These are phyloP conservation scores for Tragelaphus scriptus DNA, from an alignment of 2,113 vertebrate genomes.

Conservation along the genomic window DNA sequence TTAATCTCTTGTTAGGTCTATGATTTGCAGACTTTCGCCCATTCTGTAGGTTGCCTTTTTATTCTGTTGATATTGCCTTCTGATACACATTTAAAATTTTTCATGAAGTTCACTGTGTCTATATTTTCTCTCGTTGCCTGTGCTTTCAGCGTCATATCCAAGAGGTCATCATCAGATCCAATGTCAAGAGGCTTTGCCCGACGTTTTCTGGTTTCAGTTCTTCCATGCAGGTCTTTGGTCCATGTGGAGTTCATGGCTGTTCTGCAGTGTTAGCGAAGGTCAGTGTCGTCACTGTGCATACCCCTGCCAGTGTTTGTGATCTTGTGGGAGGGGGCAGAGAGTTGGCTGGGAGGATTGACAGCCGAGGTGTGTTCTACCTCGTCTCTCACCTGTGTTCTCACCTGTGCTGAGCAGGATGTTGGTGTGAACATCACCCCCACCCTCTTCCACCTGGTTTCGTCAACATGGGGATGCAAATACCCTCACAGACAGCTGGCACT, in stretches of 20 bases:
- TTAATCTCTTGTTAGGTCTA: background rate
- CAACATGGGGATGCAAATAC: fast-evolving
- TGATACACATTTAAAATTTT: background rate
- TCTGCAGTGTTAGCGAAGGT: background rate
- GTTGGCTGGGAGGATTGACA: fast-evolving
- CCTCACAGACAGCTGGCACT: background rate
- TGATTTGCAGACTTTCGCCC: background rate
- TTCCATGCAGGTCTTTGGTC: background rate
- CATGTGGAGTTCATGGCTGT: background rate
- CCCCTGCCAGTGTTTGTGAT: fast-evolving
- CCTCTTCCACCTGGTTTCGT: background rate
- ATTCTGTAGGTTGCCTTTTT: background rate
- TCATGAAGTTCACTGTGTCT: background rate
- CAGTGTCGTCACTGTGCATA: background rate
- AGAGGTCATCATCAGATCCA: background rate
- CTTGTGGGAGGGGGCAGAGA: no score
- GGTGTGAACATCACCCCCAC: no score
- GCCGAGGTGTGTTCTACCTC: background rate
- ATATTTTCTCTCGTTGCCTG: background rate
- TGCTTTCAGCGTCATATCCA: background rate
- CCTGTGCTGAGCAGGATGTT: background rate
- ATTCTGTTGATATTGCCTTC: background rate
- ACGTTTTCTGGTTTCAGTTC: background rate
- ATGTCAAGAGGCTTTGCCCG: background rate
- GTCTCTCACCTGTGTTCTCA: background rate